Evolutionary conservation across 1,140 invertebrate species (phyloP), one percentile per base, ranked within the genome.

Genomic region (Cydia amplana): DNA sequence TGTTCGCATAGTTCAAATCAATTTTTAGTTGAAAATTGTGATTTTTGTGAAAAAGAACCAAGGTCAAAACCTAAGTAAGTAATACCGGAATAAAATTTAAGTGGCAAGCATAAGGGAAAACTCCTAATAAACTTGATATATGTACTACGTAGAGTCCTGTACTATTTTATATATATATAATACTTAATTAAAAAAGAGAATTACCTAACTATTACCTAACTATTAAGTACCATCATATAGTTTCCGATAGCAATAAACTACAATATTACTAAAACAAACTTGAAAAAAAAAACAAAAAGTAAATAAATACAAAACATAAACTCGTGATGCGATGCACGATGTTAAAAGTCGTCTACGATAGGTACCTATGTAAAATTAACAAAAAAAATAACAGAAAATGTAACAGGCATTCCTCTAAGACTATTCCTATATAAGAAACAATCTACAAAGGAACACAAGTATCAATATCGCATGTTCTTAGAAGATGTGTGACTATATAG

Each of bases 401-500:
- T 90, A 65, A 88, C 46, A 78, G 63, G 70, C 72, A 77, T 82
- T 83, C 78, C 77, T 7, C 79, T 70, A 67, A 80, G 84, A 80
- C 43, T 46, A 77, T 72, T 75, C 78, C 84, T 84, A 88, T 83
- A 16, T 25, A 70, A 87, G 82, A 84, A 78, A 78, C 40, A 65
- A 77, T 74, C 85, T 81, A 36, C 43, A 36, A 20, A 78, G 74
- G 80, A 79, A 84, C 72, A 79, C 81, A 83, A 82, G 77, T 87
- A 84, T 84, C 32, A 74, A 63, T 92, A 75, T 92, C 65, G 90
- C 90, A 92, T 92, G 90, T 88, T 91, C 90, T 92, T 92, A 92
- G 90, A 91, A 92, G 90, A 88, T 81, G 70, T 46, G 77, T 85
- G 82, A 78, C 84, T 87, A 87, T 82, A 75, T 80, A 88, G 84